These are phyloP conservation scores for Elysia chlorotica DNA, from an alignment of 1,140 invertebrate genomes.

Conservation along the genomic window DNA sequence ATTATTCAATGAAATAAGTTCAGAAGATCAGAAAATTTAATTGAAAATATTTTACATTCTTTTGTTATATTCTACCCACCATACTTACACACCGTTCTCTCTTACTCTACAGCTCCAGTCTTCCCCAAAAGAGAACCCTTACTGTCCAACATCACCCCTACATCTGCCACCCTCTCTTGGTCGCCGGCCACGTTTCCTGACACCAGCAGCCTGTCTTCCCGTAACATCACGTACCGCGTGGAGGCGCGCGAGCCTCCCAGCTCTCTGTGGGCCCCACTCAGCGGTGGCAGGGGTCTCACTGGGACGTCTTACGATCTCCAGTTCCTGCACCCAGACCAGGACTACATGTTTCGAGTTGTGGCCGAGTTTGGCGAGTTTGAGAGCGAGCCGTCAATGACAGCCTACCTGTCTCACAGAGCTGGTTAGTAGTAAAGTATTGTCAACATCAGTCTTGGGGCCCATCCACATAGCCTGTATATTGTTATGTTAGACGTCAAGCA, in stretches of 20 bases:
- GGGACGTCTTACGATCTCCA: conserved; percentile 35
- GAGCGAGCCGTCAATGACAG: conserved; percentile 63
- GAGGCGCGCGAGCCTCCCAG: conserved; percentile 47
- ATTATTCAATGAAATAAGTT: too few relatives aligned
- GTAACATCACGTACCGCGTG: conserved; percentile 33
- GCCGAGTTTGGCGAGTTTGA: conserved; percentile 46
- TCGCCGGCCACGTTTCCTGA: conserved; percentile 35
- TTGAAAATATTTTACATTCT: too few relatives aligned
- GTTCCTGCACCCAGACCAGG: conserved; percentile 68
- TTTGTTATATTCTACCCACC: too few relatives aligned
- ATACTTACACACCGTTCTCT: too few relatives aligned
- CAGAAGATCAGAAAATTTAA: too few relatives aligned
- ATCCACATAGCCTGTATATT: too few relatives aligned
- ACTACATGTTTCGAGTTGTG: conserved; percentile 52
- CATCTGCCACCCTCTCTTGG: conserved; percentile 41
- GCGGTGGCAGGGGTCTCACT: conserved; percentile 28
- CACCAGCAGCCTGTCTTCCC: neutral
- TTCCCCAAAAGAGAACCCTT: conserved; percentile 40
- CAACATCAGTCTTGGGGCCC: too few relatives aligned
- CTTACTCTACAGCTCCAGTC: conserved; percentile 33
- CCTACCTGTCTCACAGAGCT: conserved; percentile 46
- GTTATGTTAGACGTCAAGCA: too few relatives aligned
- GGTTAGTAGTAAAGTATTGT: too few relatives aligned
- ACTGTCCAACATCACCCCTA: conserved; percentile 37
- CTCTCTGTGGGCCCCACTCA: conserved; percentile 39